Percentiles rank a stretch among this genome's conserved stretches.
Evolutionary conservation across 2,888 invertebrate genomes (phyloP).

Genomic region (Drosophila sordidula): DNA sequence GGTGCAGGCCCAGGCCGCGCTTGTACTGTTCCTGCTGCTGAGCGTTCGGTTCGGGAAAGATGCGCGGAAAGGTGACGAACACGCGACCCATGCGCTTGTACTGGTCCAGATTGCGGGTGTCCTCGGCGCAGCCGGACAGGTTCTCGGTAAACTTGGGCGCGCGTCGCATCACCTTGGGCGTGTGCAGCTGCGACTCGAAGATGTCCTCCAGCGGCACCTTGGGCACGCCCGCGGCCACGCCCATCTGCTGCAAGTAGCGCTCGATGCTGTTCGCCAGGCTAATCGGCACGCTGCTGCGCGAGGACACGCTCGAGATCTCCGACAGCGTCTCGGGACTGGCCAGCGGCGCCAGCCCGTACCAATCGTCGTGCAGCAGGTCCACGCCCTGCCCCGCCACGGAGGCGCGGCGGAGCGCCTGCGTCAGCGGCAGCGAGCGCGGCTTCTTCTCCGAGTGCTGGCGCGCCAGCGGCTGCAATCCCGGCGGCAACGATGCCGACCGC

Average conservation of each 20-base stretch:
- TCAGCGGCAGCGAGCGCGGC: slow-evolving; percentile 73
- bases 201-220: slow-evolving; percentile 82
- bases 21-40: slow-evolving; percentile 77
- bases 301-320: slow-evolving; percentile 91
- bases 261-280: slow-evolving; percentile 84
- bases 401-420: slow-evolving; percentile 78
- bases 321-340: slow-evolving; percentile 94
- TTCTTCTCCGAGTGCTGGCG: slow-evolving; percentile 82
- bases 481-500: slow-evolving; percentile 30
- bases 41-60: slow-evolving; percentile 65
- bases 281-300: slow-evolving; percentile 88
- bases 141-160: slow-evolving; percentile 89
- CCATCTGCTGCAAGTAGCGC: slow-evolving; percentile 82
- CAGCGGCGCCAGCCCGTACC: slow-evolving; percentile 90
- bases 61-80: slow-evolving; percentile 85
- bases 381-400: slow-evolving; percentile 77
- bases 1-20: slow-evolving; percentile 85
- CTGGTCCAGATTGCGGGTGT: slow-evolving; percentile 87
- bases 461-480: slow-evolving; percentile 41
- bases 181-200: slow-evolving; percentile 85
- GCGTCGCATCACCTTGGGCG: slow-evolving; percentile 87
- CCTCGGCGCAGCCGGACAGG: slow-evolving; percentile 89
- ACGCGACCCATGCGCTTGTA: slow-evolving; percentile 86
- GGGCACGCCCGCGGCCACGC: slow-evolving; percentile 60
- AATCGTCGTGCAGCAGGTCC: slow-evolving; percentile 88